Base-by-base conservation (phyloP, 2,113 vertebrate genomes). In the Corythoichthys haematopterus region DNA sequence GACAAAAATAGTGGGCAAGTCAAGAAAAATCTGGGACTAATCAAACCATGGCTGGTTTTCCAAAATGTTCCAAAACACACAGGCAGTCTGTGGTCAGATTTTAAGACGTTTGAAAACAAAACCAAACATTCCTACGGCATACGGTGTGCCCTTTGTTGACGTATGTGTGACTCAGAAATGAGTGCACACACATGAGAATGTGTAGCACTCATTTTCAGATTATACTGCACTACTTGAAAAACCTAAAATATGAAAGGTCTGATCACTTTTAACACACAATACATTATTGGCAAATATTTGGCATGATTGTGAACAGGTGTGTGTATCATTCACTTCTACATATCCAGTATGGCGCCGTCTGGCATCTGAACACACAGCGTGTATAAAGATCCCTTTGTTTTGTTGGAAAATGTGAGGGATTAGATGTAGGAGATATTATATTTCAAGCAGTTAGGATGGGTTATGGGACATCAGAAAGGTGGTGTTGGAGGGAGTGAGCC, bases 391-490 rank as follows among this genome's bases (percentile, higher is more conserved):
- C 46, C 79, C 76, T 85, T 87, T 87, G 85, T 87, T 82, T 53
- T 70, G 77, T 72, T 66, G 74, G 64, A 58, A 36, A 47, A 63
- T 50, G 63, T 58, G 38, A 69, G 74, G 62, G 66, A 76, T 62
- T 72, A 74, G 66, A 65, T 45, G 64, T 63, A 56, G 68, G 76
- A 38, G 64, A 74, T 82, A 65, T 83, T 85, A 74, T 87, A 78
- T 89, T 93, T 89, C 76, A 80, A 86, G 67, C 77, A 71, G 74
- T 80, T 76, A 76, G 81, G 79, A 84, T 80, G 63, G 82, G 68
- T 86, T 88, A 90, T 87, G 87, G 84, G 75, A 81, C 72, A 84
- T 70, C 63, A 66, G 75, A 72, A 65, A 79, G 72, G 51, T 51
- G 64, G 71, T 38, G 64, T 52, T 12, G 6, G 10, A n/a, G 28